Evolutionary conservation across 2,888 invertebrate genomes (phyloP), one percentile per base, ranked within the genome.

Genomic region (Merodon equestris): DNA sequence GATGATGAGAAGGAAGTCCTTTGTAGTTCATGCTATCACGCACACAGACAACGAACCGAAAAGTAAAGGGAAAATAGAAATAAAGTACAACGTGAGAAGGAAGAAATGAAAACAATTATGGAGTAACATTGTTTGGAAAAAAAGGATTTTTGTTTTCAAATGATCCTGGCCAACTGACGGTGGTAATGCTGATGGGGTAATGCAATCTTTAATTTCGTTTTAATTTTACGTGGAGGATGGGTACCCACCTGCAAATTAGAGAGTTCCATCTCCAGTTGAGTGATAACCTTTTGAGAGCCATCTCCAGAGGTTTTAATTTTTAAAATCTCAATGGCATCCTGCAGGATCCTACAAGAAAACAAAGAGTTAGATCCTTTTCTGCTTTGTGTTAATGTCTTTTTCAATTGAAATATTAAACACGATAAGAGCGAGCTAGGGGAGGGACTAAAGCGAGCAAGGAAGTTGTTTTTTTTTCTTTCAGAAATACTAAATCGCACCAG

Each of bases 261-360:
- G 64, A 79, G 68, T 74, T 79, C 74, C 50, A 40, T 40, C 58
- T 79, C 74, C 64, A 79, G 68, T 15, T 70, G 74, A 64, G 79
- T 56, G 68, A 74, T 70, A 68, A 79, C 64, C 68, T 58, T 64
- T 60, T 70, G 74, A 79, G 74, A 54, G 40, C 70, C 68, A 44
- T 64, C 68, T 50, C 60, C 53, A 58, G 58, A 54, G 68, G 57
- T 79, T 58, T 74, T 63, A 57, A 56, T 68, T 77, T 63, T 77
- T 61, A 73, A 73, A 53, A 14, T 63, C 47, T 61, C 51, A 57
- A 68, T 58, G 17, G 27, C 58, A 9, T 58, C 63, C 38, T 68
- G 47, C 63, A 60, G 45, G 42, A 54, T 45, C n/a, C 68, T 79
- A 45, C 40, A 19, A 50, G 56, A 9, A 40, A 9, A 40, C n/a